Base-by-base conservation (phyloP, 2,113 vertebrate genomes). In the Cinclus cinclus region DNA sequence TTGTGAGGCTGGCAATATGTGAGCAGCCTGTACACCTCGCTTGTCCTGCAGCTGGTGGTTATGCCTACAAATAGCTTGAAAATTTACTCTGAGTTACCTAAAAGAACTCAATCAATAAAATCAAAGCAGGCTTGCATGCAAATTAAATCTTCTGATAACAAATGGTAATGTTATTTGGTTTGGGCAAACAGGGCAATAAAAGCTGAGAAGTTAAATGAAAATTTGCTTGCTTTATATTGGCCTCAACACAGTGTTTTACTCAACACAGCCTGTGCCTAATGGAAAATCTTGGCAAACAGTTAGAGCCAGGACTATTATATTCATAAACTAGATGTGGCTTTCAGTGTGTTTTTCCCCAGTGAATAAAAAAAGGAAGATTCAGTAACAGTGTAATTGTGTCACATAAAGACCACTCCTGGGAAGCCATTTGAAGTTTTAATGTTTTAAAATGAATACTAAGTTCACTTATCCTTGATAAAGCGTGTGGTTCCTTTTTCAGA, bases 261-360 rank as follows among this genome's bases (percentile, higher is more conserved):
- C 78, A 84, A 24, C 63, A 41, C 86, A 97, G 62, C 70, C 63
- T 91, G 77, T 63, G 83, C 62, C 93, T 97, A 96, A 94, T 95
- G 76, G 86, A 91, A 87, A 96, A 59, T 64, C 65, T 87, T 97
- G 83, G 96, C 90, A 96, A 95, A 96, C 49, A 77, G 47, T 92
- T 67, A 69, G 42, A 96, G 53, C 27, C 75, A 68, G 79, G 63
- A 27, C 63, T 94, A 47, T 65, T 92, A 96, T 70, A 46, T 95
- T 96, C 92, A 94, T 95, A 95, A 96, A 96, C 83, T 25, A 33
- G 76, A 80, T 92, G 35, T 86, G 96, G 39, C 85, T 97, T 93
- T 86, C 94, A 46, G 89, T 30, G 7, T 69, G 73, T 64, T 89
- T 97, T 95, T 88, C 76, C 68, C n/a, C 52, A 75, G 81, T 70